Evolutionary conservation across 2,113 vertebrate genomes (phyloP).

Genomic region (Sphyrna mokarran): DNA sequence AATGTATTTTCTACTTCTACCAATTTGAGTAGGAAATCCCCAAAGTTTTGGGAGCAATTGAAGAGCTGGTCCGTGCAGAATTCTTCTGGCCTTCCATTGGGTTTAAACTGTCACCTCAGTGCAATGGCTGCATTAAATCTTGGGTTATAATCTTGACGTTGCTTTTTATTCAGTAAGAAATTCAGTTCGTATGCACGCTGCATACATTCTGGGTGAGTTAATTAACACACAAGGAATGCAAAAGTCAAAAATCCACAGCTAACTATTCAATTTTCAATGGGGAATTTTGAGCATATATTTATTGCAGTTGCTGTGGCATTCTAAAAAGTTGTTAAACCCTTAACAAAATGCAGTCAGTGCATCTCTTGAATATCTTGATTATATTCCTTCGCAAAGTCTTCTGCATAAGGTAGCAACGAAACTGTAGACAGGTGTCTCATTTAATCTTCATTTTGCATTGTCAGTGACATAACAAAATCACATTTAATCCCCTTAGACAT

Average conservation of each 20-base stretch:
- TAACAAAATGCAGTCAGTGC: not conserved
- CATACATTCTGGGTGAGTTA: not conserved
- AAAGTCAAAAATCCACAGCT: not conserved
- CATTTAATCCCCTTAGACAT: slow-evolving; percentile 8
- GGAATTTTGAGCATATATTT: not conserved
- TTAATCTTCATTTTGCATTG: not conserved
- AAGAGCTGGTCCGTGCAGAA: not conserved
- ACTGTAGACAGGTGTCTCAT: not conserved
- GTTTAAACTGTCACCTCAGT: not conserved
- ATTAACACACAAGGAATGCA: not conserved
- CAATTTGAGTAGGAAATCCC: not conserved
- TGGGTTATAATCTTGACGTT: not conserved
- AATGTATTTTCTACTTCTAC: not conserved
- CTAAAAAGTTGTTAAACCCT: not conserved
- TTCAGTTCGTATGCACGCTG: not conserved
- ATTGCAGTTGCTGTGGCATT: too few relatives aligned
- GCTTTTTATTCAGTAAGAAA: not conserved
- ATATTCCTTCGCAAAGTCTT: not conserved
- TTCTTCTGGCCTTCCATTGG: not conserved
- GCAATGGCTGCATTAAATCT: not conserved
- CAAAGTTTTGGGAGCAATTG: not conserved
- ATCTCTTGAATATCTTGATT: not conserved
- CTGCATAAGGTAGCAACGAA: too few relatives aligned
- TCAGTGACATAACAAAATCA: not conserved
- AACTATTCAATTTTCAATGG: not conserved